A percentile compares a stretch with the other conserved stretches of the same genome.
Evolutionary conservation across 2,113 vertebrate genomes (phyloP).

Genomic region (Scomber scombrus): DNA sequence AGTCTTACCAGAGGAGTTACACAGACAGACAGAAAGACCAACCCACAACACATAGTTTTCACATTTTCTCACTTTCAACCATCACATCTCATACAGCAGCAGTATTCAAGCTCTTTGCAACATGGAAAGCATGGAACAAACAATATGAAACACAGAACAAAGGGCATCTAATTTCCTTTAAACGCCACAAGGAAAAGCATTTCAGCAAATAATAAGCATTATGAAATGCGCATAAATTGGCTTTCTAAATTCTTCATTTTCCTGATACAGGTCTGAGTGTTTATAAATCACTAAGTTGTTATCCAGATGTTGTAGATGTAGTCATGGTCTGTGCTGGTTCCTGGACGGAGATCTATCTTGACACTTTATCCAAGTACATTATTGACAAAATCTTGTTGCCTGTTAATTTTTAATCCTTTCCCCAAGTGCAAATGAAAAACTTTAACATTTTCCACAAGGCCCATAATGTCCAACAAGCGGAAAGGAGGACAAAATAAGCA

Average conservation of each 20-base stretch:
- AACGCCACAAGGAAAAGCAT: neutral
- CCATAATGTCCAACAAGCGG: constrained; percentile 31
- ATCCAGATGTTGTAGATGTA: neutral
- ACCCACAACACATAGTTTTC: constrained; percentile 18
- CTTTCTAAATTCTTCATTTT: constrained; percentile 2
- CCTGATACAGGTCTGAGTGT: constrained; percentile 13
- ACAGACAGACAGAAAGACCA: constrained; percentile 53
- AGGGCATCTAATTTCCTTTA: neutral
- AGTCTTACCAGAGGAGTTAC: constrained; percentile 28
- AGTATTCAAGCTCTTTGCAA: constrained; percentile 71
- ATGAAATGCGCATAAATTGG: neutral
- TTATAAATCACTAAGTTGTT: neutral
- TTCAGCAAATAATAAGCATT: neutral
- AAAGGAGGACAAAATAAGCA: neutral
- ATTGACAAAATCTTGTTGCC: neutral
- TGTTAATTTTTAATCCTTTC: constrained; percentile 11
- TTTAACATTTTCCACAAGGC: neutral
- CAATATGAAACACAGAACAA: constrained; percentile 44
- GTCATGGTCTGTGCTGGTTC: neutral
- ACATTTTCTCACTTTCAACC: constrained; percentile 47
- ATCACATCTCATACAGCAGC: constrained; percentile 58
- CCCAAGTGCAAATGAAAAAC: constrained; percentile 44
- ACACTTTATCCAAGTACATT: neutral
- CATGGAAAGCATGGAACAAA: constrained; percentile 79
- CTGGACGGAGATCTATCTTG: neutral